Evolutionary conservation across 2,113 vertebrate genomes (phyloP).

Genomic region (Tragelaphus scriptus): DNA sequence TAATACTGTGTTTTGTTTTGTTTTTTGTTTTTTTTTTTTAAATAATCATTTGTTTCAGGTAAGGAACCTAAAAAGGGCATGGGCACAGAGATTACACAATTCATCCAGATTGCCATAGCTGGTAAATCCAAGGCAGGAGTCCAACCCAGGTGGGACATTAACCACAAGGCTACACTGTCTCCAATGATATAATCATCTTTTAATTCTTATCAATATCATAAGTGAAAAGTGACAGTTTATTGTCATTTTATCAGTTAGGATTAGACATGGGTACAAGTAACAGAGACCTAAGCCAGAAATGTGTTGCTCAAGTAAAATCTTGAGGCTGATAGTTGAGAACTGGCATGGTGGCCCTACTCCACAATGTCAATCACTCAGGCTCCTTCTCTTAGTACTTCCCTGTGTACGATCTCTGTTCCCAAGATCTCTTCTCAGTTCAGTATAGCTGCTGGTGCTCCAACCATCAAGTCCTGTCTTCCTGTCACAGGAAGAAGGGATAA

Average conservation of each 20-base stretch:
- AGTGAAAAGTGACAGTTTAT: neutral
- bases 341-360: fast-evolving
- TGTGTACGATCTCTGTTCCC: neutral
- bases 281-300: neutral
- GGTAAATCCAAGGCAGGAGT: neutral
- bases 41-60: neutral
- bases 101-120: neutral
- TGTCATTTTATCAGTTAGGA: neutral
- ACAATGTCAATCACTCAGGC: fast-evolving
- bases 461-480: neutral
- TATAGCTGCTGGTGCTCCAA: neutral
- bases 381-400: neutral
- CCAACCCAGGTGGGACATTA: neutral
- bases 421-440: neutral
- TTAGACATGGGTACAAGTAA: neutral
- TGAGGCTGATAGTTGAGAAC: neutral
- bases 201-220: neutral
- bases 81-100: neutral
- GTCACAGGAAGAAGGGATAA: neutral
- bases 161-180: neutral
- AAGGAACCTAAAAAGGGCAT: neutral
- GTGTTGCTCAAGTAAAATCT: neutral
- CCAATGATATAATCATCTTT: neutral
- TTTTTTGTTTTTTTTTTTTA: neutral
- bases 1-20: fast-evolving